phyloP scores from a whole-genome alignment of 2,797 vertebrate species.

The Amazona finschi region DNA sequence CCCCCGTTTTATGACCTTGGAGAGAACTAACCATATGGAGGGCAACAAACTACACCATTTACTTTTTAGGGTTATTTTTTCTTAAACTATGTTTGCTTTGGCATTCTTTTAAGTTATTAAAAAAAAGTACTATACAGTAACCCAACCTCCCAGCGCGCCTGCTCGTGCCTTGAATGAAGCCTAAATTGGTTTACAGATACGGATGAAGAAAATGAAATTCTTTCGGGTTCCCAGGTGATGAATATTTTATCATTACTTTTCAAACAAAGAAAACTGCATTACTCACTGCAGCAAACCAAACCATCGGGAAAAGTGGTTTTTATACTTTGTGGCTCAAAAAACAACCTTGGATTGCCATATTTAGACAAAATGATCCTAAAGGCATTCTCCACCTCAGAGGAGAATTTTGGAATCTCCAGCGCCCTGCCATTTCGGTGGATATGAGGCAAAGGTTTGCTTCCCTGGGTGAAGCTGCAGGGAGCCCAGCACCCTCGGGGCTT shows the following conservation, averaged over 20 bases:
- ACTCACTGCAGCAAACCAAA: conserved; percentile 4
- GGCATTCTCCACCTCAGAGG: background rate
- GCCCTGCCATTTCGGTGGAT: rapidly evolving
- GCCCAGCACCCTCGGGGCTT: rapidly evolving
- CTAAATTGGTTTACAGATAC: background rate
- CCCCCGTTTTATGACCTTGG: conserved; percentile 61
- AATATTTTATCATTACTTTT: conserved; percentile 11
- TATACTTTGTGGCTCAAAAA: background rate
- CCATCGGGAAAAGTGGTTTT: background rate
- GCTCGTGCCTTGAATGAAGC: background rate
- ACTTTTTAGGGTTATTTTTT: conserved; percentile 6
- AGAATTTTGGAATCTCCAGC: background rate
- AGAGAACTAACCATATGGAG: conserved; percentile 60
- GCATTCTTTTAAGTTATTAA: conserved; percentile 19
- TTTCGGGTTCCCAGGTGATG: conserved; percentile 13
- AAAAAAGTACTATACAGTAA: background rate
- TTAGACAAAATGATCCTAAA: conserved; percentile 1
- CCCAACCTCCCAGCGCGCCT: background rate
- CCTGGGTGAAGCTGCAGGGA: background rate
- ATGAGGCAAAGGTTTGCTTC: background rate
- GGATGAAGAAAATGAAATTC: background rate
- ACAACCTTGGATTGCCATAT: background rate
- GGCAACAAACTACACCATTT: conserved; percentile 46
- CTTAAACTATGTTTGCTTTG: background rate
- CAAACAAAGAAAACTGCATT: background rate